Conservation (phyloP, 2,888 invertebrate species). For the Platycnemis pennipes region DNA sequence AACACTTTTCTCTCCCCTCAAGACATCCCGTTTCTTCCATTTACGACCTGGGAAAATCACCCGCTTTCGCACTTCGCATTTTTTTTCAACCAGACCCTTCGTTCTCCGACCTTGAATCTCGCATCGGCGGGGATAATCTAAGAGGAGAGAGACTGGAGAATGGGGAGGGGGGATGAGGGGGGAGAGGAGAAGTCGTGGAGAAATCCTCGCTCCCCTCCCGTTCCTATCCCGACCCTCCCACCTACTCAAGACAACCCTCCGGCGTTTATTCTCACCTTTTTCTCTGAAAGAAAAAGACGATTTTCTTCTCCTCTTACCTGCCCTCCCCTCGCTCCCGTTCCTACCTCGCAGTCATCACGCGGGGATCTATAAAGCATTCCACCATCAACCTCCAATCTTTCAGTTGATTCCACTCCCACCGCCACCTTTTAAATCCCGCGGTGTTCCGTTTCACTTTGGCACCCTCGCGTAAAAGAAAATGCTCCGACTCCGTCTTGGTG, state of each 20-base stretch:
- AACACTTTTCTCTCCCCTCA: not conserved
- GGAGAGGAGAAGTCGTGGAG: not conserved
- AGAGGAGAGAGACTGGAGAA: not conserved
- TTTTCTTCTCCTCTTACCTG: not conserved
- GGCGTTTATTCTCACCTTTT: not conserved
- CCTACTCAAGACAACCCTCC: not conserved
- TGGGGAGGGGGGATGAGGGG: not conserved
- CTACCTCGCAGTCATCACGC: not conserved
- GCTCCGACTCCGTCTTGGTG: not conserved
- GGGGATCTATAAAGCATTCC: constrained; percentile 18
- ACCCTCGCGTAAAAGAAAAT: not conserved
- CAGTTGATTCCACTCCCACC: not conserved
- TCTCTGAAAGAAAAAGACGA: not conserved
- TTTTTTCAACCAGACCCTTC: not conserved
- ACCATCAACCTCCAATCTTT: not conserved
- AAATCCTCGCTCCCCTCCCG: not conserved
- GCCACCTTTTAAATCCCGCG: not conserved
- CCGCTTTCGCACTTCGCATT: not conserved
- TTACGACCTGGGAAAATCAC: constrained; percentile 14
- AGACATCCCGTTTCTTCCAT: constrained; percentile 30
- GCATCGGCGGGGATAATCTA: constrained; percentile 39
- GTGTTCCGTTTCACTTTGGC: constrained; percentile 47
- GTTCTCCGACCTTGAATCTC: not conserved
- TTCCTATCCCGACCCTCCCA: not conserved
- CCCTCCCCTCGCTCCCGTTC: not conserved